These are phyloP conservation scores for Oryzias javanicus DNA, from an alignment of 2,113 vertebrate genomes.

Conservation along the genomic window DNA sequence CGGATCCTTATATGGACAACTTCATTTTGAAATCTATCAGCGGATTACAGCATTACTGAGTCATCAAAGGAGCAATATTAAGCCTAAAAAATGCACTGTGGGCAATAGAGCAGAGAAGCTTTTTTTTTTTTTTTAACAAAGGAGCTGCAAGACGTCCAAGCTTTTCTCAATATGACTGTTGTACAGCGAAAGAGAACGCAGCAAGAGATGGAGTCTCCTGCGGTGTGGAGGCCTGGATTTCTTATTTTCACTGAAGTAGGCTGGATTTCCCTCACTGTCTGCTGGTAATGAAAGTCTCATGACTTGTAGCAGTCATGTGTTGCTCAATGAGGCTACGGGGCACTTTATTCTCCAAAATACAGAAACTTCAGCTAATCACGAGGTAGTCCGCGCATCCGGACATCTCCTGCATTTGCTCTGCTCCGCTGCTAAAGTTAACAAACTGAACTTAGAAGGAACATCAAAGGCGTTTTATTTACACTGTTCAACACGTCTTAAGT, in stretches of 20 bases:
- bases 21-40: slow-evolving; percentile 7
- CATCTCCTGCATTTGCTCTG: neutral
- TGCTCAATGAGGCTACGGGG: slow-evolving; percentile 16
- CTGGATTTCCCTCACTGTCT: slow-evolving; percentile 56
- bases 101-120: neutral
- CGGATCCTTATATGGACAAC: neutral
- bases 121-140: neutral
- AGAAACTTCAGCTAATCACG: neutral
- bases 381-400: neutral
- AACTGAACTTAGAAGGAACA: slow-evolving; percentile 5
- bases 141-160: neutral
- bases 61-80: neutral
- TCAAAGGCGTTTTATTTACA: slow-evolving; percentile 16
- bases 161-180: slow-evolving; percentile 37
- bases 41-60: neutral
- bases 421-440: neutral
- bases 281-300: slow-evolving; percentile 31
- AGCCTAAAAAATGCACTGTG: neutral
- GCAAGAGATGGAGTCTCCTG: slow-evolving; percentile 14
- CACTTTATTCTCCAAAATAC: slow-evolving; percentile 8
- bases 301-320: slow-evolving; percentile 41
- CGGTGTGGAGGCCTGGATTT: slow-evolving; percentile 59
- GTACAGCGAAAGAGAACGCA: slow-evolving; percentile 42
- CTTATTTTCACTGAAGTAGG: slow-evolving; percentile 47
- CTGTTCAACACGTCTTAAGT: slow-evolving; percentile 12